Evolutionary conservation across 2,797 vertebrate species (phyloP).

Genomic region (Cephalopachus bancanus): DNA sequence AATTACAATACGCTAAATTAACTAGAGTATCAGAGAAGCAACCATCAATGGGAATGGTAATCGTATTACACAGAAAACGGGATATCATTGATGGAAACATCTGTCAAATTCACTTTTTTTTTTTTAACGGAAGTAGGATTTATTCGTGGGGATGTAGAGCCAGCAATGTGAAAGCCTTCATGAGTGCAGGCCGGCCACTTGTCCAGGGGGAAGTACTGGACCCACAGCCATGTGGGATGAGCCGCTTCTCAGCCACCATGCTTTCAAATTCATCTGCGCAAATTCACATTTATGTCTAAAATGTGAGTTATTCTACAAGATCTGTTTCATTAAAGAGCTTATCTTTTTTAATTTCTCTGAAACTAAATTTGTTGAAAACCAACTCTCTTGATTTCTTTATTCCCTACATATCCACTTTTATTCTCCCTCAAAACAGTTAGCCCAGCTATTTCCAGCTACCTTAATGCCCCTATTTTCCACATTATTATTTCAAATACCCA

Average conservation of each 20-base stretch:
- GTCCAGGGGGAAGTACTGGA: too few relatives aligned
- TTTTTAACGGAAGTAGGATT: too few relatives aligned
- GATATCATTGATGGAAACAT: fast-evolving
- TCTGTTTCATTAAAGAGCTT: neutral
- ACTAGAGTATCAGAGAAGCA: neutral
- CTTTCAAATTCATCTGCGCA: too few relatives aligned
- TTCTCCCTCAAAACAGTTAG: neutral
- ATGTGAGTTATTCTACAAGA: neutral
- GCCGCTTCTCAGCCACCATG: too few relatives aligned
- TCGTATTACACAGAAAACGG: neutral
- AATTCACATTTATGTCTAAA: neutral
- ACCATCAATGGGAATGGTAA: neutral
- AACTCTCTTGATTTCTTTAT: neutral
- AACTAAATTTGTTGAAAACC: neutral
- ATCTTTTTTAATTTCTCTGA: neutral
- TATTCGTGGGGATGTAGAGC: too few relatives aligned
- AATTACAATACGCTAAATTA: neutral
- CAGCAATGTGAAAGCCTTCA: too few relatives aligned
- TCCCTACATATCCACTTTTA: neutral
- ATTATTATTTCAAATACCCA: neutral
- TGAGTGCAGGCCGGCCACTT: too few relatives aligned
- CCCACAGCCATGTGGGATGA: too few relatives aligned
- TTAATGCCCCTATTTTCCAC: too few relatives aligned
- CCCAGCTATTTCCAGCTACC: neutral
- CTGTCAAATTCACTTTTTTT: neutral